A percentile compares a stretch with the other conserved stretches of the same genome.
Conservation (phyloP, 2,888 invertebrate species). For the Meiosimyza platycephala region DNA sequence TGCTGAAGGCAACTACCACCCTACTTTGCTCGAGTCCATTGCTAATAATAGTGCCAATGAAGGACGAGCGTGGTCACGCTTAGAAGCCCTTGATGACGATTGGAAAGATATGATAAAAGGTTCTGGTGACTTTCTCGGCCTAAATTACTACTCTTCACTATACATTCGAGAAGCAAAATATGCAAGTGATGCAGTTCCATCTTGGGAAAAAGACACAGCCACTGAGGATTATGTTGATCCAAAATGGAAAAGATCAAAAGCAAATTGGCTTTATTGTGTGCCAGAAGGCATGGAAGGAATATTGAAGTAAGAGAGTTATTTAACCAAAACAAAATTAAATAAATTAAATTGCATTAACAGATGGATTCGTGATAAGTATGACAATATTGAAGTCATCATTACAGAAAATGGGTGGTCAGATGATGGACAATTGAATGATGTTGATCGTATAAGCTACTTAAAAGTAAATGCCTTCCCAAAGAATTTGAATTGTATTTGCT, state of each 20-base stretch:
- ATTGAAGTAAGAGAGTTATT: slow-evolving; percentile 44
- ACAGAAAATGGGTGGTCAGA: slow-evolving; percentile 74
- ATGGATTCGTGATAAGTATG: slow-evolving; percentile 71
- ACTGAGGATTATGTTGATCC: slow-evolving; percentile 48
- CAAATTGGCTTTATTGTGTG: slow-evolving; percentile 57
- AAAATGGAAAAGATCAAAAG: slow-evolving; percentile 55
- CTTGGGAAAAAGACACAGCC: slow-evolving; percentile 69
- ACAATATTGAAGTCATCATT: slow-evolving; percentile 70
- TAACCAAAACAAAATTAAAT: slow-evolving; percentile 18
- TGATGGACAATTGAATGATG: slow-evolving; percentile 60
- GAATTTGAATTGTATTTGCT: neutral
- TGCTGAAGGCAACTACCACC: slow-evolving; percentile 58
- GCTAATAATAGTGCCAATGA: slow-evolving; percentile 57
- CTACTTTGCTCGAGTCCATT: slow-evolving; percentile 55
- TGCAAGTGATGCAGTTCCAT: slow-evolving; percentile 64
- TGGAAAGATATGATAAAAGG: slow-evolving; percentile 50
- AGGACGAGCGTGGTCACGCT: slow-evolving; percentile 55
- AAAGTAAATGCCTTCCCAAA: slow-evolving; percentile 44
- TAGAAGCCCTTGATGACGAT: slow-evolving; percentile 46
- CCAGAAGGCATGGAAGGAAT: slow-evolving; percentile 55
- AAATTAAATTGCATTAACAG: slow-evolving; percentile 39
- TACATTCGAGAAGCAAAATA: slow-evolving; percentile 46
- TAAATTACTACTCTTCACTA: slow-evolving; percentile 58
- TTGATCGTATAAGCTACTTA: slow-evolving; percentile 61
- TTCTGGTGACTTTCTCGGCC: slow-evolving; percentile 57